Evolutionary conservation across 2,113 vertebrate species (phyloP).

Genomic region (Cyanoramphus novaezelandiae): DNA sequence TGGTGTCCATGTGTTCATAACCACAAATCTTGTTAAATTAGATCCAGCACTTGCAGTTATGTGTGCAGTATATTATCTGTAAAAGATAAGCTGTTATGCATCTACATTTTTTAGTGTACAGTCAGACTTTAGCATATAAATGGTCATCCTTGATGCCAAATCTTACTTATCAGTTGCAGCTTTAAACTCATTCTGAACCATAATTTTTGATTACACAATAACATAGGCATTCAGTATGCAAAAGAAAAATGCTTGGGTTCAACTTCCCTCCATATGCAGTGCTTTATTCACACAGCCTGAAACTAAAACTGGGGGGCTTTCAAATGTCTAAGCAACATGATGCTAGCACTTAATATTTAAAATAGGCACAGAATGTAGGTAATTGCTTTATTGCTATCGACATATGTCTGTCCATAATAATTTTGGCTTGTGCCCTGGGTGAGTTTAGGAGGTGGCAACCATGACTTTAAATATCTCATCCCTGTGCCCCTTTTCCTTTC

Average conservation of each 20-base stretch:
- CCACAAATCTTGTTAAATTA: constrained; percentile 70
- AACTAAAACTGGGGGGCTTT: constrained; percentile 15
- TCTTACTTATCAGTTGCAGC: constrained; percentile 46
- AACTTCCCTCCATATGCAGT: neutral
- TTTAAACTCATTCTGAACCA: neutral
- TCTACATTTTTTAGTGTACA: constrained; percentile 29
- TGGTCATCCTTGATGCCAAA: constrained; percentile 55
- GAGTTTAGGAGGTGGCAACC: constrained; percentile 7
- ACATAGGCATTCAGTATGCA: neutral
- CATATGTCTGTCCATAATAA: constrained; percentile 61
- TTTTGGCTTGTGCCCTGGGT: constrained; percentile 44
- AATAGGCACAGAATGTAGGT: constrained; percentile 28
- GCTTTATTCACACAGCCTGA: neutral
- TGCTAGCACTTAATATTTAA: constrained; percentile 68
- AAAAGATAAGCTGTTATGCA: constrained; percentile 67
- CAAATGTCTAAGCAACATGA: constrained; percentile 35
- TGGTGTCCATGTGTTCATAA: constrained; percentile 69
- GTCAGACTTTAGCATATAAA: constrained; percentile 40
- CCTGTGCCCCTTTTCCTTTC: neutral
- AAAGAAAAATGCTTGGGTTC: neutral
- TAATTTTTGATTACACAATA: constrained; percentile 40
- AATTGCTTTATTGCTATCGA: constrained; percentile 48
- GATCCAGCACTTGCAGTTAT: constrained; percentile 40
- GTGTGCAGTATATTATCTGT: constrained; percentile 51
- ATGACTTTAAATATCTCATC: neutral